Conservation (phyloP, 1,140 invertebrate species). For the Tetraneura akinire region DNA sequence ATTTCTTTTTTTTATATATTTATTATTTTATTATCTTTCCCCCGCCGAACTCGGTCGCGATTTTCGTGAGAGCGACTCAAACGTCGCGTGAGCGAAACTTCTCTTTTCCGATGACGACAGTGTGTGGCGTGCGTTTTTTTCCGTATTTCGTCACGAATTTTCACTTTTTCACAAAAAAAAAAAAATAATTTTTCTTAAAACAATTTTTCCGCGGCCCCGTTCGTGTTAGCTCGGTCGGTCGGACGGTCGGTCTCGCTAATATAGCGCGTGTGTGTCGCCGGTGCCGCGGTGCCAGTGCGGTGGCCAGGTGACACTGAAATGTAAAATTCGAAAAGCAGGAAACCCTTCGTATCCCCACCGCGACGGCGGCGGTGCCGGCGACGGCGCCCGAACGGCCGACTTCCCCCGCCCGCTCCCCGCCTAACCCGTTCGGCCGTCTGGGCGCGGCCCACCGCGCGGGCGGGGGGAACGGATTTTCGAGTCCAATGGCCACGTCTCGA, state of each 20-base stretch:
- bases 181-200: no score
- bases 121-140: not conserved
- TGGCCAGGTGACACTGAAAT: constrained; percentile 51
- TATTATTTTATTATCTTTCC: no score
- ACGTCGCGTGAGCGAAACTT: no score
- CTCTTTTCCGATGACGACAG: no score
- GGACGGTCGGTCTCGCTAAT: no score
- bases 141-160: no score
- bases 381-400: constrained; percentile 45
- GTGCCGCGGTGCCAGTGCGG: constrained; percentile 47
- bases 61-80: no score
- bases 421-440: constrained; percentile 17
- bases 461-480: constrained; percentile 50
- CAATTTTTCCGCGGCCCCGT: constrained; percentile 8
- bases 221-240: no score
- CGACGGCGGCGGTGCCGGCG: constrained; percentile 8
- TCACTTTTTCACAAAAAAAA: not conserved
- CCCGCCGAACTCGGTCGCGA: no score
- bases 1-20: no score
- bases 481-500: constrained; percentile 48
- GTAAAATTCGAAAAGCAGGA: constrained; percentile 51
- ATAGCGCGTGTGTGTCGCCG: constrained; percentile 30
- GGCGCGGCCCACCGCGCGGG: constrained; percentile 42
- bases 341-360: constrained; percentile 50
- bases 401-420: constrained; percentile 20